Evolutionary conservation across 1,140 invertebrate species (phyloP).

Genomic region (Lamellibrachia luymesi): DNA sequence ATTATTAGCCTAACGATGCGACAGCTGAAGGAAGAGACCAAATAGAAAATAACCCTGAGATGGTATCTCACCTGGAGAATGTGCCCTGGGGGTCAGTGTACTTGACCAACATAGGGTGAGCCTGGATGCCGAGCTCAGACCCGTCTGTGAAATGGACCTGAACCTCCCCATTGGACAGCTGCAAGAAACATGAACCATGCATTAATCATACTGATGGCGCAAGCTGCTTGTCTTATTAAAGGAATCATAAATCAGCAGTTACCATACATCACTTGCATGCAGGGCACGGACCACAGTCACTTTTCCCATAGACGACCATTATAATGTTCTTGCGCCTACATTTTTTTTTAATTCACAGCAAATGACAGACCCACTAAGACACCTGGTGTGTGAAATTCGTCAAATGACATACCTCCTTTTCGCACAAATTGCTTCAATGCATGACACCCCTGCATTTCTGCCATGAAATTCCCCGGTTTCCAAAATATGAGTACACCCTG

Average conservation of each 20-base stretch:
- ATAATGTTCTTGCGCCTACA: no score
- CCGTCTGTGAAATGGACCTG: conserved; percentile 54
- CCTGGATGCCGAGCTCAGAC: conserved; percentile 47
- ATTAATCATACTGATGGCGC: neutral
- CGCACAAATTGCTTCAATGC: no score
- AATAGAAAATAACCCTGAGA: neutral
- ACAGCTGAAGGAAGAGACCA: neutral
- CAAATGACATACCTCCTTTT: no score
- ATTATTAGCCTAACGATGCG: neutral
- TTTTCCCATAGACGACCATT: no score
- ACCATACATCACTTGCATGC: neutral
- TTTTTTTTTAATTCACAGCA: no score
- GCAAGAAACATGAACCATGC: conserved; percentile 22
- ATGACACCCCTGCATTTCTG: no score
- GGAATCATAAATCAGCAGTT: neutral
- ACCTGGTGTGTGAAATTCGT: no score
- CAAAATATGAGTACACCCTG: no score
- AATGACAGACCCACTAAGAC: no score
- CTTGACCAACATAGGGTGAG: conserved; percentile 23
- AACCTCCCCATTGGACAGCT: conserved; percentile 50
- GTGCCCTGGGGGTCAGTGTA: conserved; percentile 11
- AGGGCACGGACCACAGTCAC: neutral
- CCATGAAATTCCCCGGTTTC: no score
- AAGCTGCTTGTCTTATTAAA: conserved; percentile 1
- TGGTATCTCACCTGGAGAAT: neutral